Evolutionary conservation across 2,888 invertebrate genomes (phyloP).

Genomic region (Argyresthia albistria): DNA sequence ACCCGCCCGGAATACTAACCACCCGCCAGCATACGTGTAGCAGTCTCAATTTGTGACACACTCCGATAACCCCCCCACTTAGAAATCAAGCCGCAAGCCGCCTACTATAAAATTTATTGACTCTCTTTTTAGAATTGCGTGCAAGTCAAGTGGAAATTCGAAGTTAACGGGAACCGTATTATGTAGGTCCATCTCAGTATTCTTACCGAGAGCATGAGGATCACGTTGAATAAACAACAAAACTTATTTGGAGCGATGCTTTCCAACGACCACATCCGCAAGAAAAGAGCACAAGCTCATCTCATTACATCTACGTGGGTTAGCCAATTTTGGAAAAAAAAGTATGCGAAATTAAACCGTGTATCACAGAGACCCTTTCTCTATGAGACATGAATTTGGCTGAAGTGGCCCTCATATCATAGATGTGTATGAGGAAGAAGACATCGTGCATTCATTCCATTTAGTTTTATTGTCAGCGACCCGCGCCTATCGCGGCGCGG

Average conservation of each 20-base stretch:
- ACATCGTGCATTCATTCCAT: constrained; percentile 69
- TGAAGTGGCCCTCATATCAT: constrained; percentile 54
- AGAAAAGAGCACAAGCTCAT: constrained; percentile 3
- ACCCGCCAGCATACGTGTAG: constrained; percentile 61
- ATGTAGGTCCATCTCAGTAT: not conserved
- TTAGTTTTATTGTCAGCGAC: constrained; percentile 69
- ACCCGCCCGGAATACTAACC: constrained; percentile 44
- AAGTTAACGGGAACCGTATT: constrained; percentile 17
- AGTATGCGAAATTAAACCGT: constrained; percentile 31
- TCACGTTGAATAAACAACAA: not conserved
- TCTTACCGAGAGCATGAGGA: not conserved
- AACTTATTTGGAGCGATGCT: constrained; percentile 2
- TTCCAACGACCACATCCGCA: not conserved
- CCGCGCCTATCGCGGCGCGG: constrained; percentile 62
- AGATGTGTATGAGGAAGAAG: constrained; percentile 46
- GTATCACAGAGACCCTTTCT: constrained; percentile 46
- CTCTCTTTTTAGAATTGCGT: constrained; percentile 49
- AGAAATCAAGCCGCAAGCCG: constrained; percentile 57
- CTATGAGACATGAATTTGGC: constrained; percentile 45
- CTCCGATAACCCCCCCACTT: constrained; percentile 68
- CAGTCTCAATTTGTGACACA: constrained; percentile 64
- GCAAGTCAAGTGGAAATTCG: constrained; percentile 35
- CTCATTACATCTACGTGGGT: constrained; percentile 24
- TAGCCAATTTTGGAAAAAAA: constrained; percentile 29
- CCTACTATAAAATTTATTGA: constrained; percentile 60